phyloP scores from a whole-genome alignment of 2,113 vertebrate genomes.

The Saiga tatarica region DNA sequence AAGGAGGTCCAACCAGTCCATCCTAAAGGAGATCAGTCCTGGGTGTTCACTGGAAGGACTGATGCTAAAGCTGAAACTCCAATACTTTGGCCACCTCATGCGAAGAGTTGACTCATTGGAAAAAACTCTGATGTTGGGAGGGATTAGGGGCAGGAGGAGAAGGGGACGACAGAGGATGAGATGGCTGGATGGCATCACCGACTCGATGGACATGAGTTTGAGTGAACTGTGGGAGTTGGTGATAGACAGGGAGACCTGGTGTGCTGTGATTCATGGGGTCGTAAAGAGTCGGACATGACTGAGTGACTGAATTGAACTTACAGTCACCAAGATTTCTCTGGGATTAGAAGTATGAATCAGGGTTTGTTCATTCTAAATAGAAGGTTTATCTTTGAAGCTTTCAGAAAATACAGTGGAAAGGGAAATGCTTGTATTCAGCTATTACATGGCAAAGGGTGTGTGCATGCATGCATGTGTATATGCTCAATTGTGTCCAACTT shows the following conservation, averaged over 20 bases:
- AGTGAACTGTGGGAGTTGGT: neutral
- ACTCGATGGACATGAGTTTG: neutral
- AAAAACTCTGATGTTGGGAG: neutral
- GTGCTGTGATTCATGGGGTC: neutral
- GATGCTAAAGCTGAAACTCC: neutral
- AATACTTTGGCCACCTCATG: neutral
- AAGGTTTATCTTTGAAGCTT: neutral
- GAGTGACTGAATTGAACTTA: neutral
- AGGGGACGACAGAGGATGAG: neutral
- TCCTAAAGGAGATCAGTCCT: neutral
- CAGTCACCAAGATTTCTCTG: neutral
- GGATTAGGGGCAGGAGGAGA: neutral
- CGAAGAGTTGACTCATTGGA: neutral
- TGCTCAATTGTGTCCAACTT: neutral
- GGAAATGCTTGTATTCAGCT: slow-evolving; percentile 20
- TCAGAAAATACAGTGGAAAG: neutral
- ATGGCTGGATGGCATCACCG: neutral
- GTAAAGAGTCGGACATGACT: neutral
- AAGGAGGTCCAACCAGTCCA: neutral
- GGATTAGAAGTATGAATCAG: neutral
- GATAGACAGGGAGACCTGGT: neutral
- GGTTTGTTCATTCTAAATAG: neutral
- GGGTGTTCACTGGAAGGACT: neutral
- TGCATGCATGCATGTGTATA: neutral
- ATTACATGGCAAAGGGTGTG: neutral